These are phyloP conservation scores for Leptoteleia sp. DNA, from an alignment of 1,140 invertebrate genomes.

Conservation along the genomic window DNA sequence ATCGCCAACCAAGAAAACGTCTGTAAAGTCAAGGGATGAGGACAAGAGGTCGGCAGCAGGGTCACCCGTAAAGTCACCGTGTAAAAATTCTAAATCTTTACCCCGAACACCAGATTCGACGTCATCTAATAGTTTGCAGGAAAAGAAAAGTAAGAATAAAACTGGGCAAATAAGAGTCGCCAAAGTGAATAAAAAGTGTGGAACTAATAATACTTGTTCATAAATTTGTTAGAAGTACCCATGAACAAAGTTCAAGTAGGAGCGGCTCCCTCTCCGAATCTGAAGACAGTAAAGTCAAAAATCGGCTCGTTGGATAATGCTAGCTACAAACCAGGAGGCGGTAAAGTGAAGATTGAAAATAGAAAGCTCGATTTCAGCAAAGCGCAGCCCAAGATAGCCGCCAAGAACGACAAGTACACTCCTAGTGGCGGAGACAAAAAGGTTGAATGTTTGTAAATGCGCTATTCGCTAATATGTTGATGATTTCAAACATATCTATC, in stretches of 20 bases:
- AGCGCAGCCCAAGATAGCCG: conserved; percentile 90
- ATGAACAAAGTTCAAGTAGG: conserved; percentile 97
- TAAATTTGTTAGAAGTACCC: conserved; percentile 84
- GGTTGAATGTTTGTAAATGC: conserved; percentile 82
- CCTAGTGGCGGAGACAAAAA: conserved; percentile 96
- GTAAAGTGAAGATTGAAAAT: conserved; percentile 94
- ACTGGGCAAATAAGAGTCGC: not conserved
- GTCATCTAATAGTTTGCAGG: conserved; percentile 81
- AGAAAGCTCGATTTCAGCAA: conserved; percentile 92
- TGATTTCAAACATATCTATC: too few relatives aligned
- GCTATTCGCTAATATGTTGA: conserved; percentile 31
- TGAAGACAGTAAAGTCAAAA: conserved; percentile 95
- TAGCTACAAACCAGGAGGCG: conserved; percentile 94
- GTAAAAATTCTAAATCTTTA: conserved; percentile 83
- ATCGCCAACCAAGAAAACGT: conserved; percentile 85
- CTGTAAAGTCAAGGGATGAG: conserved; percentile 76
- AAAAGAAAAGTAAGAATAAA: conserved; percentile 87
- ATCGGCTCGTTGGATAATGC: conserved; percentile 97
- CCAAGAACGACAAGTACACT: conserved; percentile 94
- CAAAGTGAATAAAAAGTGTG: not conserved
- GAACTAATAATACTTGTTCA: not conserved
- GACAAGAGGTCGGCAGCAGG: conserved; percentile 80
- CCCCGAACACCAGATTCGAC: conserved; percentile 85
- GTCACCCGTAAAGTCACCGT: conserved; percentile 83
- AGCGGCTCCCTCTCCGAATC: conserved; percentile 92